phyloP scores from a whole-genome alignment of 2,888 invertebrate genomes.

The Portevinia maculata region DNA sequence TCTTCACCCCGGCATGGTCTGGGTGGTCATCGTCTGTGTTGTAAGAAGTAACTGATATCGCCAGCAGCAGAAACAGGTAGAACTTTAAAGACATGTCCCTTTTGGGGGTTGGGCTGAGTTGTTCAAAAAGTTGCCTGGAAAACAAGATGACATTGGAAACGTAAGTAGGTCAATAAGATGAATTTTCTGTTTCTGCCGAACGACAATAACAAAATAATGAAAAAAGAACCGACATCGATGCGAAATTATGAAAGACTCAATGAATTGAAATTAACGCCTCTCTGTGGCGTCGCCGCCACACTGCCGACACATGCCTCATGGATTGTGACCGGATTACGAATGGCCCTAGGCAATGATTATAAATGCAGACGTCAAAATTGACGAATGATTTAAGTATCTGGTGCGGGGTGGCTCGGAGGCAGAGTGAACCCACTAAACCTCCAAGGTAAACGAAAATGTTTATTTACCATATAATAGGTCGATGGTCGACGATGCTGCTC shows the following conservation, averaged over 20 bases:
- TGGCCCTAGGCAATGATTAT: conserved; percentile 15
- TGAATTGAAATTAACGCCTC: conserved; percentile 44
- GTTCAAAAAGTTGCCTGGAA: not conserved
- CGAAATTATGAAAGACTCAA: conserved; percentile 20
- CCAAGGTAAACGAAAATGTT: conserved; percentile 23
- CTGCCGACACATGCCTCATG: conserved; percentile 33
- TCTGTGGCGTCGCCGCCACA: not conserved
- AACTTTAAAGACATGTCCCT: conserved; percentile 52
- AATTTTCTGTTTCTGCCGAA: too few species aligned
- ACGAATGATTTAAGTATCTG: not conserved
- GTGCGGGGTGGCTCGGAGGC: not conserved
- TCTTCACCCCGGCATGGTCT: conserved; percentile 68
- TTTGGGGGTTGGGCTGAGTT: not conserved
- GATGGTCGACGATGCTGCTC: not conserved
- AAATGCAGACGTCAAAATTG: conserved; percentile 1
- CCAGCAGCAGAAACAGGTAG: conserved; percentile 60
- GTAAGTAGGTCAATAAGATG: not conserved
- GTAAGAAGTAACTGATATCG: conserved; percentile 62
- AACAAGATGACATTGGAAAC: conserved; percentile 6
- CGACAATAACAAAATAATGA: not conserved
- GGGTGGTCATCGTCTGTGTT: conserved; percentile 40
- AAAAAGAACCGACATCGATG: not conserved
- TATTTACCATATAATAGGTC: conserved; percentile 8
- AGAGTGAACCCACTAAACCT: not conserved
- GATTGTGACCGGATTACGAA: conserved; percentile 36